A percentile compares a stretch with the other conserved stretches of the same genome.
phyloP scores from a whole-genome alignment of 2,797 vertebrate genomes.

The Mus spretus region DNA sequence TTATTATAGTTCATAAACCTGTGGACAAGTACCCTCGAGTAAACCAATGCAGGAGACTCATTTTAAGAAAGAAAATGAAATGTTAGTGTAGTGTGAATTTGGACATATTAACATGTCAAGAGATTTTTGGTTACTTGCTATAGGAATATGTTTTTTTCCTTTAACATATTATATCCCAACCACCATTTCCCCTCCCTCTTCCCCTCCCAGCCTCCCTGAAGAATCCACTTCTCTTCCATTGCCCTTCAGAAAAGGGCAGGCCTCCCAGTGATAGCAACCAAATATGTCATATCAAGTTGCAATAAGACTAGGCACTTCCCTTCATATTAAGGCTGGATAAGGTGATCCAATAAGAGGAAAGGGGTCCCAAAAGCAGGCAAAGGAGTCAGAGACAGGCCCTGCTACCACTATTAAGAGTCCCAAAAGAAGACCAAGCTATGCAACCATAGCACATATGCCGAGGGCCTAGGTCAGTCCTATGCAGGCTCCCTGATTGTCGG shows the following conservation, averaged over 20 bases:
- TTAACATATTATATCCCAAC: not conserved
- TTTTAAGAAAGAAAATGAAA: conserved; percentile 23
- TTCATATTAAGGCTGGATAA: not conserved
- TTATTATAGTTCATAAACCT: not conserved
- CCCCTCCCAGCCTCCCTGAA: not conserved
- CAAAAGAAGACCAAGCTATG: not conserved
- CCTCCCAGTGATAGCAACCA: not conserved
- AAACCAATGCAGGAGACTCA: not conserved
- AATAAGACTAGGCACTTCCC: not conserved
- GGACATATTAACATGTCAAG: not conserved
- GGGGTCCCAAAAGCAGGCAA: not conserved
- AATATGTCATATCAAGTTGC: not conserved
- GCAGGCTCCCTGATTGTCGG: not conserved
- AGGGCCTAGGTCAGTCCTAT: not conserved
- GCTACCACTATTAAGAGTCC: not conserved
- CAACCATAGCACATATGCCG: not conserved
- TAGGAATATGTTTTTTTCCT: not conserved
- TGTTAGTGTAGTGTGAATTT: not conserved
- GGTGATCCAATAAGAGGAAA: not conserved
- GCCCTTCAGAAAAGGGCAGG: not conserved
- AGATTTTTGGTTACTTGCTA: not conserved
- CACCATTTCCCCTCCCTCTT: not conserved
- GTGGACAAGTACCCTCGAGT: not conserved
- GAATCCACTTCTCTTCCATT: not conserved
- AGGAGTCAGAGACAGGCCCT: not conserved